Conservation (phyloP, 1,140 invertebrate species). For the Drosophila simulans region DNA sequence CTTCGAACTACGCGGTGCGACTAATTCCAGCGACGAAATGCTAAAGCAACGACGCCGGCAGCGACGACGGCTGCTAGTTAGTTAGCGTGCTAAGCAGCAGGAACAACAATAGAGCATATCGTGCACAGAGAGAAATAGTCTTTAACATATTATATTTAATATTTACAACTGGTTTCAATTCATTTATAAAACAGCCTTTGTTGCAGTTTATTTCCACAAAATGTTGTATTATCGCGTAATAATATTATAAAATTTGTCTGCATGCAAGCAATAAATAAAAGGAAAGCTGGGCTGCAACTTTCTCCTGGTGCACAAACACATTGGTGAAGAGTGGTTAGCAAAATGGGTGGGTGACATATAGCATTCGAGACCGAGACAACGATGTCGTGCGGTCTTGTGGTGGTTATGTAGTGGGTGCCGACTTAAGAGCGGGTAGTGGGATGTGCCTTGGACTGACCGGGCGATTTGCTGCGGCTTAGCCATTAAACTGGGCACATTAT, state of each 20-base stretch:
- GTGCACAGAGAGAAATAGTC: slow-evolving; percentile 8
- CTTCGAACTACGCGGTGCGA: slow-evolving; percentile 73
- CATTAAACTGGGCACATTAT: slow-evolving; percentile 80
- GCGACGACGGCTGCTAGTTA: slow-evolving; percentile 42
- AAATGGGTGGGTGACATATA: neutral
- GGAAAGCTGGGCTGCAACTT: no score
- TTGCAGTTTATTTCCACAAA: no score
- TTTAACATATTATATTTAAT: no score
- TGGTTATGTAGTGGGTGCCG: slow-evolving; percentile 51
- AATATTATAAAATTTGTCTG: no score
- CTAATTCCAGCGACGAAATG: slow-evolving; percentile 65
- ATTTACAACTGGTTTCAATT: no score
- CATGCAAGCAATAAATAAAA: no score
- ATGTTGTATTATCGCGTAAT: no score
- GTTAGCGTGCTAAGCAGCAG: slow-evolving; percentile 72
- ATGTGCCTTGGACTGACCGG: slow-evolving; percentile 43
- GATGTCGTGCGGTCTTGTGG: slow-evolving; percentile 61
- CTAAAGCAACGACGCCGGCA: slow-evolving; percentile 59
- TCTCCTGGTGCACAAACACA: neutral
- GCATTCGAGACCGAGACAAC: slow-evolving; percentile 36
- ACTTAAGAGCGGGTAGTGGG: slow-evolving; percentile 13
- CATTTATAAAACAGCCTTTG: no score
- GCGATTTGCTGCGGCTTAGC: slow-evolving; percentile 76
- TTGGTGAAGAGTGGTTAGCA: slow-evolving; percentile 7
- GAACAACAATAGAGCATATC: slow-evolving; percentile 32